A percentile compares a stretch with the other conserved stretches of the same genome.
Conservation (phyloP, 1,140 invertebrate species). For the Pectinophora gossypiella region DNA sequence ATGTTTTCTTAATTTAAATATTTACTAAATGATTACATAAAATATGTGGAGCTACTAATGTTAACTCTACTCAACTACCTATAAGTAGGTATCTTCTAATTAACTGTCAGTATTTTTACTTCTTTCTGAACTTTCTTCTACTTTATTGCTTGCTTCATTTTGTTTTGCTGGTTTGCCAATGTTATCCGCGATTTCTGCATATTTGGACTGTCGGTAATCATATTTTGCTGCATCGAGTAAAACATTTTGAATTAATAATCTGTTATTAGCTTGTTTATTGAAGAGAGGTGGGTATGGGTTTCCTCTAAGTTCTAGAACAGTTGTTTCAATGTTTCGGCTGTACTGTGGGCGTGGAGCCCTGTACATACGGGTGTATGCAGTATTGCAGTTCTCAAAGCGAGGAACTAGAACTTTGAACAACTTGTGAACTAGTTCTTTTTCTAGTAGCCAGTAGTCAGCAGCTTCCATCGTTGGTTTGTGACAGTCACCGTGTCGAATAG, state of each 20-base stretch:
- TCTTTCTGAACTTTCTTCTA: conserved; percentile 1
- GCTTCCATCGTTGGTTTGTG: conserved; percentile 92
- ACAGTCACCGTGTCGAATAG: conserved; percentile 89
- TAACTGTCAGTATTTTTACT: background rate
- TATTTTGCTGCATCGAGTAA: conserved; percentile 84
- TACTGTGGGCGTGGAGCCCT: conserved; percentile 81
- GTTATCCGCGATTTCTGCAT: conserved; percentile 65
- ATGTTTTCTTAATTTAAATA: no score
- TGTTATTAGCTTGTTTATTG: conserved; percentile 76
- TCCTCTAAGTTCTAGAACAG: conserved; percentile 88
- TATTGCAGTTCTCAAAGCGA: conserved; percentile 82
- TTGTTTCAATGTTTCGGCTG: conserved; percentile 66
- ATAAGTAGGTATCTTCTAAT: background rate
- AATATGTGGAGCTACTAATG: no score
- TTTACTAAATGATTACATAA: no score
- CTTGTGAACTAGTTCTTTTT: conserved; percentile 94
- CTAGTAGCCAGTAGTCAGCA: conserved; percentile 91
- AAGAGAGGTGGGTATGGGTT: conserved; percentile 80
- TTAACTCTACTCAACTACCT: conserved; percentile 2
- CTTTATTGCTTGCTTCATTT: no score
- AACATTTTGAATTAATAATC: conserved; percentile 82
- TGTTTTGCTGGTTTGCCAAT: conserved; percentile 53
- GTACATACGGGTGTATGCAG: conserved; percentile 84
- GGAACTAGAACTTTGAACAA: conserved; percentile 95
- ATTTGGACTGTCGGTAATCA: conserved; percentile 76